Evolutionary conservation across 2,113 vertebrate species (phyloP), one percentile per base, ranked within the genome.

Genomic region (Spea bombifrons): DNA sequence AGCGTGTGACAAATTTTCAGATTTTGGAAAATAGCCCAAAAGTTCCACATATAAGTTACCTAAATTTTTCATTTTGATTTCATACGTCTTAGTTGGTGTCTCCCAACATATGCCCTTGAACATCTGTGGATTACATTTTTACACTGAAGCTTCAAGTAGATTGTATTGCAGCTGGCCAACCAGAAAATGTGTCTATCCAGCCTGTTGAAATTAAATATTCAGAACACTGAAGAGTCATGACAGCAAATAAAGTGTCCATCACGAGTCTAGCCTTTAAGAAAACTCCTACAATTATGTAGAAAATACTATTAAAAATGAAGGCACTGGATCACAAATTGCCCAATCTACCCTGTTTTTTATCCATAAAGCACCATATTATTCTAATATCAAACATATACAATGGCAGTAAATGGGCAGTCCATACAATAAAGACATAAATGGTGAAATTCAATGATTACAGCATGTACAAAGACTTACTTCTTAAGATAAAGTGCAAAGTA

Each of bases 151-250:
- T 69, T 64, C 45, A 68, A 73, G 77, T 30, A 73, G 78, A 80
- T 80, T 80, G 73, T 53, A 57, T 80, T 80, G 78, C 78, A 80
- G 78, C 73, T 52, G 74, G 78, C 74, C 70, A 74, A 74, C 52
- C 64, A 74, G 70, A 73, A 80, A 74, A 50, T 73, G 71, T 49
- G 55, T 65, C 53, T 73, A 68, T 74, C 65, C 61, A 50, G 64
- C 71, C 66, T 50, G 49, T 73, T 68, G 63, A 67, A 74, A 80
- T 80, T 80, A 80, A 80, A 80, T 67, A 80, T 80, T 80, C 78
- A 80, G 44, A 74, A 74, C 78, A 64, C 65, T 74, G 78, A 68
- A 74, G 71, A 73, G 74, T 67, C 55, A 80, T 74, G 71, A 50
- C 78, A 74, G 73, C 71, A 73, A 80, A 73, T 16, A 17, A 72